Evolutionary conservation across 1,140 invertebrate genomes (phyloP).

Genomic region (Diorhabda sublineata): DNA sequence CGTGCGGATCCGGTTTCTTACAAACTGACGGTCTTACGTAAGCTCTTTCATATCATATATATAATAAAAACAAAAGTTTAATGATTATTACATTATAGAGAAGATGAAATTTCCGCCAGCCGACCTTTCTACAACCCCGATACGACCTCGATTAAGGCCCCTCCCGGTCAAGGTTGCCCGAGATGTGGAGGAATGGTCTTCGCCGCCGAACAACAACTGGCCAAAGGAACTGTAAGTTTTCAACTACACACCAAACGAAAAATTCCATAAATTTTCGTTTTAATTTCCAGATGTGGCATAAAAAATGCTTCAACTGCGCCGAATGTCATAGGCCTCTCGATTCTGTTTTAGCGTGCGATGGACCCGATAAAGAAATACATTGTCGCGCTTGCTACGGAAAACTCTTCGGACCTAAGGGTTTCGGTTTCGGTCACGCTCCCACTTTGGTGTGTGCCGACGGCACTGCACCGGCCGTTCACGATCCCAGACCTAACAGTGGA

Average conservation of each 20-base stretch:
- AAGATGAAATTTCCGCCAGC: constrained; percentile 72
- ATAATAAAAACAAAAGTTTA: no score
- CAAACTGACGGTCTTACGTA: constrained; percentile 83
- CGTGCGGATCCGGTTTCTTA: constrained; percentile 89
- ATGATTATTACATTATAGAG: constrained; percentile 50
- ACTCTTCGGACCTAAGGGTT: constrained; percentile 86
- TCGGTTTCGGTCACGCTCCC: constrained; percentile 81
- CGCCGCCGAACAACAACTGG: constrained; percentile 89
- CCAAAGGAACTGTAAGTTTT: constrained; percentile 75
- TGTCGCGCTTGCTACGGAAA: constrained; percentile 86
- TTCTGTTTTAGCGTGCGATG: constrained; percentile 85
- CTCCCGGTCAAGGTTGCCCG: constrained; percentile 83
- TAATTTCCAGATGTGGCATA: constrained; percentile 80
- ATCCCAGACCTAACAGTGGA: constrained; percentile 54
- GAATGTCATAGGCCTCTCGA: constrained; percentile 93
- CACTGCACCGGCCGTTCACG: constrained; percentile 63
- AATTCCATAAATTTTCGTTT: constrained; percentile 63
- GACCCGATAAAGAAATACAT: constrained; percentile 84
- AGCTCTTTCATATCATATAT: constrained; percentile 45
- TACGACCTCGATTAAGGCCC: constrained; percentile 83
- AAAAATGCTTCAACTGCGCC: constrained; percentile 87
- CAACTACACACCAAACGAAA: constrained; percentile 71
- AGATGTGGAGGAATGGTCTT: constrained; percentile 90
- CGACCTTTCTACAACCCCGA: constrained; percentile 78
- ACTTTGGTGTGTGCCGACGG: constrained; percentile 74